Conservation (phyloP, 2,797 vertebrate genomes). For the Iguana delicatissima region DNA sequence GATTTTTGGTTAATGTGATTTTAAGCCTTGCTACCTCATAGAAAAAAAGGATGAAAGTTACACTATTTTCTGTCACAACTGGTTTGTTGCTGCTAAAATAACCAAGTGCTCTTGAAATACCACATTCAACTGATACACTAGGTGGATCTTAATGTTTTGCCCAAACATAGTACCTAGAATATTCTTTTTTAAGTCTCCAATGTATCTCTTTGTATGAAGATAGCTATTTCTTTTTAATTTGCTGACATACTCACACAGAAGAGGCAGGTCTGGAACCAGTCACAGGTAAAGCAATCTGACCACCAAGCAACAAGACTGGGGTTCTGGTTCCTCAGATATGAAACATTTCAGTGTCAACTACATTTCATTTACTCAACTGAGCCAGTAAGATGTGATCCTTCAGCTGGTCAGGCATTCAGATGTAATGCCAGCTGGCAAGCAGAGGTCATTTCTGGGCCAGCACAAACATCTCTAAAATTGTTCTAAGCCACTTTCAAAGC, state of each 20-base stretch:
- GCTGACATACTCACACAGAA: not conserved
- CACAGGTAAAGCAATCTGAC: not conserved
- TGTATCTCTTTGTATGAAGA: slow-evolving; percentile 29
- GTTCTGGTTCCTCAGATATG: slow-evolving; percentile 24
- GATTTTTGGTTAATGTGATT: not conserved
- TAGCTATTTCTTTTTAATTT: not conserved
- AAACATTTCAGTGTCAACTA: slow-evolving; percentile 17
- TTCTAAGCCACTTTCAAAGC: not conserved
- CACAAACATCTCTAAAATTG: slow-evolving; percentile 34
- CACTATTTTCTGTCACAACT: not conserved
- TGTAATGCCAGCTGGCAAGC: slow-evolving; percentile 42
- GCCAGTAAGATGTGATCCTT: slow-evolving; percentile 5
- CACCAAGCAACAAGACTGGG: not conserved
- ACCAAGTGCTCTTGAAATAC: not conserved
- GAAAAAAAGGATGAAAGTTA: not conserved
- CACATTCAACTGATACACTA: slow-evolving; percentile 34
- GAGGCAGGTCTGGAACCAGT: not conserved
- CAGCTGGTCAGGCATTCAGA: slow-evolving; percentile 35
- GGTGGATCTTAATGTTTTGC: slow-evolving; percentile 13
- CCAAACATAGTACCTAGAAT: slow-evolving; percentile 33
- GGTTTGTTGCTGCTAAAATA: not conserved
- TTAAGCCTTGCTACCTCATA: not conserved
- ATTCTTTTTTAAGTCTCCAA: slow-evolving; percentile 20
- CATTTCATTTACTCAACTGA: slow-evolving; percentile 27
- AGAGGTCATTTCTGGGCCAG: slow-evolving; percentile 33